phyloP scores from a whole-genome alignment of 2,797 vertebrate species.

The Florisuga fusca region DNA sequence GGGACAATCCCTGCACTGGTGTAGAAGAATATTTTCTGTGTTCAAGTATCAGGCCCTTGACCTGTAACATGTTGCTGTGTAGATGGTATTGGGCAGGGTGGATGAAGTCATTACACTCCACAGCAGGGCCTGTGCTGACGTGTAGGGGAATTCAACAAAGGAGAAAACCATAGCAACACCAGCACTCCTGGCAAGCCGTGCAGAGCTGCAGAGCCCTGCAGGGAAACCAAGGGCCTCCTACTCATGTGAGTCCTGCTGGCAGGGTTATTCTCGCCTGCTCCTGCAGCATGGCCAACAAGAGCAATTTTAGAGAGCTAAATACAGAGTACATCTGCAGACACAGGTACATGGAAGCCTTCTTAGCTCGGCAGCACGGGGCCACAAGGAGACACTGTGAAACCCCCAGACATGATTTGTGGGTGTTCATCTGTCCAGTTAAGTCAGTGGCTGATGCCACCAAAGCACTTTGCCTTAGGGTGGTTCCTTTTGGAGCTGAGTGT shows the following conservation, averaged over 20 bases:
- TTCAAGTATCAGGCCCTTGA: background rate
- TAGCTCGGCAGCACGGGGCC: background rate
- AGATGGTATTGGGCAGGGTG: background rate
- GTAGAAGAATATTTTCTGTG: background rate
- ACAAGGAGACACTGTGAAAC: background rate
- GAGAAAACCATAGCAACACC: conserved; percentile 53
- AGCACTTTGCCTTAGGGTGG: background rate
- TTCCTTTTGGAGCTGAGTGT: background rate
- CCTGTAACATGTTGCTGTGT: background rate
- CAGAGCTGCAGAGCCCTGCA: background rate
- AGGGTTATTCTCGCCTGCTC: background rate
- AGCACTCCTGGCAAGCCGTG: background rate
- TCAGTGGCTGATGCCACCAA: background rate
- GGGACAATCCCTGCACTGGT: background rate
- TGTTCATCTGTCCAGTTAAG: background rate
- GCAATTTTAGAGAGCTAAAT: background rate
- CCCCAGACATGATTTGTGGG: too few relatives aligned
- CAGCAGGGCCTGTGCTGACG: conserved; percentile 18
- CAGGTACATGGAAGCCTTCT: background rate
- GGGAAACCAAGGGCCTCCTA: background rate
- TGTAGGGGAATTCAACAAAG: background rate
- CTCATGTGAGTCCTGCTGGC: background rate
- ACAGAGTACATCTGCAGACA: background rate
- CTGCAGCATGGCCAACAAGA: background rate
- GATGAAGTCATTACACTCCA: background rate